Conservation (phyloP, 2,888 invertebrate species). For the Ditylenchus weischeri region DNA sequence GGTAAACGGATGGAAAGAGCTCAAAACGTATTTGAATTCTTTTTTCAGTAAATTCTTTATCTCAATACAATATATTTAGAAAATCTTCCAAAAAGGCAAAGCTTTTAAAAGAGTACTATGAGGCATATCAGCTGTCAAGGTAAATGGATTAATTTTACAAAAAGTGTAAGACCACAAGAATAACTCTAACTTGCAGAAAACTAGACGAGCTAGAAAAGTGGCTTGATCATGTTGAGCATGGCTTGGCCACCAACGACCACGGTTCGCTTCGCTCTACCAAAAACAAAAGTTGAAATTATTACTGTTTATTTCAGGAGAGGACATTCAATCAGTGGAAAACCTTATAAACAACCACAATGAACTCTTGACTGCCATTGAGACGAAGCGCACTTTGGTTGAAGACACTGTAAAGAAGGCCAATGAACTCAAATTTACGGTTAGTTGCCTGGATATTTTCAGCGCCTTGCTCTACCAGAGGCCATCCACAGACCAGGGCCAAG, state of each 20-base stretch:
- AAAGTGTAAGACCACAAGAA: too few species aligned
- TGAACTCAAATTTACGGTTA: conserved; percentile 17
- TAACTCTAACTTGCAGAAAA: conserved; percentile 64
- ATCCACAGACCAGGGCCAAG: too few species aligned
- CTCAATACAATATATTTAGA: conserved; percentile 11
- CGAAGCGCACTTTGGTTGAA: conserved; percentile 61
- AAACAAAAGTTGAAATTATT: conserved; percentile 27
- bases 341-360: conserved; percentile 61
- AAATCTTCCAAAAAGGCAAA: conserved; percentile 71
- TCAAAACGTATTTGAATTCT: conserved; percentile 66
- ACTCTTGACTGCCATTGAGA: conserved; percentile 47
- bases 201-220: conserved; percentile 88
- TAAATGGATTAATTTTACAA: background rate
- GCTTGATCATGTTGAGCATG: conserved; percentile 68
- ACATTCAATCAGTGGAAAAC: conserved; percentile 38
- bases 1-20: conserved; percentile 79
- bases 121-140: conserved; percentile 45
- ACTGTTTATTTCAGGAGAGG: conserved; percentile 20
- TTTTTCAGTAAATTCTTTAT: too few species aligned
- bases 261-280: conserved; percentile 20
- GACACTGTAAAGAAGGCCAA: conserved; percentile 57
- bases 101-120: conserved; percentile 51
- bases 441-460: too few species aligned
- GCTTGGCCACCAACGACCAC: conserved; percentile 59
- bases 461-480: too few species aligned